phyloP scores from a whole-genome alignment of 2,113 vertebrate species.

The human region DNA sequence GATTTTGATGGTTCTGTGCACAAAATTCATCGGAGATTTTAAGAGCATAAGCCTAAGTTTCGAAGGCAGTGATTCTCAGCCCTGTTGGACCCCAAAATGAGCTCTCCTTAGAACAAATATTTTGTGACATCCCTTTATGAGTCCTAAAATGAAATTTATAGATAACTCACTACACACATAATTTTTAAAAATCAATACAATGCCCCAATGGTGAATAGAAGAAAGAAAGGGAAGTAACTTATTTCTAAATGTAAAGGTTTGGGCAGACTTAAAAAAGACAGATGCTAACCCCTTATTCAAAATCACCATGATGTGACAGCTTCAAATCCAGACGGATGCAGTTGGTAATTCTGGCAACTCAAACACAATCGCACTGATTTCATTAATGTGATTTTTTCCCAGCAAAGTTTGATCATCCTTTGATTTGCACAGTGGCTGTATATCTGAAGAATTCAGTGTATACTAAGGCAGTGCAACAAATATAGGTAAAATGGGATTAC shows the following conservation, averaged over 20 bases:
- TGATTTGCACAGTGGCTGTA: neutral
- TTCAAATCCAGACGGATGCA: rapidly evolving
- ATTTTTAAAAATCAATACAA: neutral
- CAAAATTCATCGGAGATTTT: neutral
- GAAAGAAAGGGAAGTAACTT: neutral
- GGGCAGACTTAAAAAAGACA: neutral
- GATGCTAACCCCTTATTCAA: neutral
- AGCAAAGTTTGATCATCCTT: neutral
- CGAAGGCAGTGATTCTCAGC: neutral
- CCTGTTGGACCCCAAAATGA: neutral
- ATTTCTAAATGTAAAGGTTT: neutral
- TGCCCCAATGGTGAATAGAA: neutral
- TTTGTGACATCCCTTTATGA: neutral
- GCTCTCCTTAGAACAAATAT: neutral
- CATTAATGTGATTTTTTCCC: neutral
- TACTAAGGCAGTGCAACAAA: neutral
- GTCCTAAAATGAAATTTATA: neutral
- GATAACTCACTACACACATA: neutral
- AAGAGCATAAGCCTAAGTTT: neutral
- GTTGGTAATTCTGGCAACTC: neutral
- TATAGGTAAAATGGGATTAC: neutral
- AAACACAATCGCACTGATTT: neutral
- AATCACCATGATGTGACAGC: neutral
- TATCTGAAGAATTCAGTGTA: neutral
- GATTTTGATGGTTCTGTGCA: neutral